These are phyloP conservation scores for Drosophila kuntzei DNA, from an alignment of 2,888 invertebrate genomes.

Conservation along the genomic window DNA sequence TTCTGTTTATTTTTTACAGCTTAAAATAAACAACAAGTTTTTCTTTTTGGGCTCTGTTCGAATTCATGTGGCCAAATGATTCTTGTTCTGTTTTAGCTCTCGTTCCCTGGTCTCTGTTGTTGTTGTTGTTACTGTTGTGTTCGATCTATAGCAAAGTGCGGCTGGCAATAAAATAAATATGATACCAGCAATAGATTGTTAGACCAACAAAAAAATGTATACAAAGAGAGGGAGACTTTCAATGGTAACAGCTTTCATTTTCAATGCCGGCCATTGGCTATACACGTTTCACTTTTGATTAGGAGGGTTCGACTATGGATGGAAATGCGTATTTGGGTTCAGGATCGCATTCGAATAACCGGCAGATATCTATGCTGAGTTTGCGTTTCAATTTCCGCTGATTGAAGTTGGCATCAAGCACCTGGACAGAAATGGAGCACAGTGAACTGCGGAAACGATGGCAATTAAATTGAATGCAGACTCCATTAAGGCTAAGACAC, in stretches of 20 bases:
- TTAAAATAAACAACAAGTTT: slow-evolving; percentile 60
- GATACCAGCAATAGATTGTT: slow-evolving; percentile 51
- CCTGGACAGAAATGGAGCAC: slow-evolving; percentile 52
- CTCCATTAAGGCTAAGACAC: slow-evolving; percentile 51
- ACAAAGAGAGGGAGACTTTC: slow-evolving; percentile 2
- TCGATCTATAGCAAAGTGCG: slow-evolving; percentile 23
- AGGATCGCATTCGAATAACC: not conserved
- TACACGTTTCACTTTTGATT: slow-evolving; percentile 59
- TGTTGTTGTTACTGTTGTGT: slow-evolving; percentile 10
- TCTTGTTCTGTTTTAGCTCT: slow-evolving; percentile 4
- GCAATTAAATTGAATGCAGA: slow-evolving; percentile 74
- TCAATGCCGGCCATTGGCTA: slow-evolving; percentile 38
- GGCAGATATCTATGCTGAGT: slow-evolving; percentile 31
- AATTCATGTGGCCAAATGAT: slow-evolving; percentile 34
- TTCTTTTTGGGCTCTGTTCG: slow-evolving; percentile 11
- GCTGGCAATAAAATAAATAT: slow-evolving; percentile 64
- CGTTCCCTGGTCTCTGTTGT: slow-evolving; percentile 32
- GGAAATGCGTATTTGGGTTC: slow-evolving; percentile 6
- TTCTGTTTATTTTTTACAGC: slow-evolving; percentile 27
- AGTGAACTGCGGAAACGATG: slow-evolving; percentile 56
- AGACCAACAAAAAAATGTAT: slow-evolving; percentile 33
- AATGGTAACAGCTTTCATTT: slow-evolving; percentile 42
- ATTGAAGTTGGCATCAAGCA: slow-evolving; percentile 67
- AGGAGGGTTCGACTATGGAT: slow-evolving; percentile 2
- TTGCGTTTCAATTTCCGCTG: slow-evolving; percentile 76